Conservation (phyloP, 2,888 invertebrate species). For the Drepanosiphum platanoidis region DNA sequence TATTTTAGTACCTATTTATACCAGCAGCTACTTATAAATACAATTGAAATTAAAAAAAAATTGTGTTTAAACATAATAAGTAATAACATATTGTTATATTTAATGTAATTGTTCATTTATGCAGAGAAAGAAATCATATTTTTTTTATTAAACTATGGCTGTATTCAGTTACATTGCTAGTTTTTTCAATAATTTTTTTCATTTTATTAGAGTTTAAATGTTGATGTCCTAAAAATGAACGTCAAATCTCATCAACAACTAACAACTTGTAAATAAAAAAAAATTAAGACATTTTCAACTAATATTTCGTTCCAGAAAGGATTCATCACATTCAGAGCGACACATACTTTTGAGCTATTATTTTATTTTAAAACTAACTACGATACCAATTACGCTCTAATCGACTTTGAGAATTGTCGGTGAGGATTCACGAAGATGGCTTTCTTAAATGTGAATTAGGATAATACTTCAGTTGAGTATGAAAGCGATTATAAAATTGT, state of each 20-base stretch:
- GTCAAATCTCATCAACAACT: too few species aligned
- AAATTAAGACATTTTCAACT: background rate
- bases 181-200: slow-evolving; percentile 16
- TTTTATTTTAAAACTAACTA: too few species aligned
- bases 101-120: slow-evolving; percentile 38
- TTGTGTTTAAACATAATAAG: slow-evolving; percentile 24
- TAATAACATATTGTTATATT: slow-evolving; percentile 30
- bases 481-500: too few species aligned
- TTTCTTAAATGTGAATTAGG: background rate
- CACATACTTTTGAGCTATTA: too few species aligned
- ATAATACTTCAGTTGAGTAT: background rate
- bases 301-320: background rate
- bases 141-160: slow-evolving; percentile 9
- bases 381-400: too few species aligned
- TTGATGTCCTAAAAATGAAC: background rate
- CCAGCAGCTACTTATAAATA: background rate
- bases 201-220: background rate
- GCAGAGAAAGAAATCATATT: slow-evolving; percentile 58
- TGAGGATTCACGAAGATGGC: too few species aligned
- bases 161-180: slow-evolving; percentile 8
- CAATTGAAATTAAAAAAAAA: background rate
- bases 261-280: background rate
- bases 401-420: too few species aligned
- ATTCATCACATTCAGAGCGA: background rate
- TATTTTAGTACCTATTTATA: background rate